These are phyloP conservation scores for Australoheros facetus DNA, from an alignment of 2,797 vertebrate species.

Conservation along the genomic window DNA sequence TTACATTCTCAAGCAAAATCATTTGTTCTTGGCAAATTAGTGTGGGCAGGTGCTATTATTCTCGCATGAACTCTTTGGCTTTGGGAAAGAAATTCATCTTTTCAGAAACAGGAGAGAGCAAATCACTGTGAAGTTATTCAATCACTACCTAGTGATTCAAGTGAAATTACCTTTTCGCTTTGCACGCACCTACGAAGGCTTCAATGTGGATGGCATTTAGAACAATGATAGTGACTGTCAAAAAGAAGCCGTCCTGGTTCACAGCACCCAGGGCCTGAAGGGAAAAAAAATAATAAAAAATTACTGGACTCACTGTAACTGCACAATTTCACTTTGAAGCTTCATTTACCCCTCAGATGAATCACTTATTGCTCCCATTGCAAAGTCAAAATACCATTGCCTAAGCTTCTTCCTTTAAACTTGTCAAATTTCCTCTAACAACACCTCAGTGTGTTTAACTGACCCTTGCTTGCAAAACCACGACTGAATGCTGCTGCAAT, in stretches of 20 bases:
- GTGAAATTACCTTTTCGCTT: slow-evolving; percentile 71
- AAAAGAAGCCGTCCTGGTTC: slow-evolving; percentile 49
- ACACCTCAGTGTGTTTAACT: slow-evolving; percentile 66
- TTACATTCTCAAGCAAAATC: slow-evolving; percentile 81
- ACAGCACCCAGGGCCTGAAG: slow-evolving; percentile 20
- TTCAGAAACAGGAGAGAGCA: slow-evolving; percentile 58
- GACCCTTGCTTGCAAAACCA: slow-evolving; percentile 61
- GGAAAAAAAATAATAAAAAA: neutral
- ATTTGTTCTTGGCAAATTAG: slow-evolving; percentile 77
- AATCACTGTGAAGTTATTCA: slow-evolving; percentile 72
- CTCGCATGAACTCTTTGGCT: slow-evolving; percentile 67
- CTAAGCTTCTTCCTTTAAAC: slow-evolving; percentile 42
- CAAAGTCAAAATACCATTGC: slow-evolving; percentile 25
- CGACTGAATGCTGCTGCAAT: slow-evolving; percentile 62
- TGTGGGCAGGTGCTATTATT: slow-evolving; percentile 76
- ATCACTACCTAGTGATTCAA: slow-evolving; percentile 57
- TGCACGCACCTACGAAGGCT: slow-evolving; percentile 52
- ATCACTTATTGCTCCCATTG: slow-evolving; percentile 35
- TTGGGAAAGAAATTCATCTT: slow-evolving; percentile 67
- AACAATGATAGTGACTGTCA: slow-evolving; percentile 59
- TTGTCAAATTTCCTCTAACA: slow-evolving; percentile 49
- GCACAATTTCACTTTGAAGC: slow-evolving; percentile 58
- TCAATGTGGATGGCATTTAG: slow-evolving; percentile 55
- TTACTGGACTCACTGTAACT: slow-evolving; percentile 35
- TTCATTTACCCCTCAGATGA: slow-evolving; percentile 45